Evolutionary conservation across 1,140 invertebrate species (phyloP).

Genomic region (Drosophila sp.): DNA sequence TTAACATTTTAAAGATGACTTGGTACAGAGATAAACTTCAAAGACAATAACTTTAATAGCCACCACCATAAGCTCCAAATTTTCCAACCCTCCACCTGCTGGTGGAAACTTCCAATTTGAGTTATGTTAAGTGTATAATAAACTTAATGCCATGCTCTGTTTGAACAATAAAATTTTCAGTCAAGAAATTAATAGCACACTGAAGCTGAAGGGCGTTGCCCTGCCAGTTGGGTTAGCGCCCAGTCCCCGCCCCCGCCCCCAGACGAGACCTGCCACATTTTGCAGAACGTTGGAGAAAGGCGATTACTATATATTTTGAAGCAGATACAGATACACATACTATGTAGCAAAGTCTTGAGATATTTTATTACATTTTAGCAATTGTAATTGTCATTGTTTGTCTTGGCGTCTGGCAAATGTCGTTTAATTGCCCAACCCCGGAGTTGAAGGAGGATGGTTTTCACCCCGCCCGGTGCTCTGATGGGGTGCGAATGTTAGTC

Average conservation of each 20-base stretch:
- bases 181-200: constrained; percentile 54
- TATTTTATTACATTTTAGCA: constrained; percentile 73
- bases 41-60: background rate
- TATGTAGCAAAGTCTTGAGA: background rate
- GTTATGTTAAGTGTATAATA: constrained; percentile 60
- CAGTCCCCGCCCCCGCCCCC: background rate
- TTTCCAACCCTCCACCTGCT: constrained; percentile 18
- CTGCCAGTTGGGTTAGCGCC: constrained; percentile 11
- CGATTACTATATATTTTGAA: constrained; percentile 1
- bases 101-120: constrained; percentile 36
- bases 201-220: constrained; percentile 43
- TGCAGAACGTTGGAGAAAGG: constrained; percentile 38
- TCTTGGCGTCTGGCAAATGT: constrained; percentile 75
- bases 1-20: background rate
- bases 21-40: constrained; percentile 16
- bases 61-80: background rate
- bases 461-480: background rate
- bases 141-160: constrained; percentile 57
- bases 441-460: too few relatives aligned
- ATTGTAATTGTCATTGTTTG: constrained; percentile 79
- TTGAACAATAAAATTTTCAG: constrained; percentile 64
- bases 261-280: constrained; percentile 46
- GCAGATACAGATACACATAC: constrained; percentile 30
- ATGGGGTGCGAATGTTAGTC: constrained; percentile 69
- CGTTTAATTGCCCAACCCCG: constrained; percentile 65